These are phyloP conservation scores for Carterocephalus palaemon DNA, from an alignment of 2,888 invertebrate species.

Conservation along the genomic window DNA sequence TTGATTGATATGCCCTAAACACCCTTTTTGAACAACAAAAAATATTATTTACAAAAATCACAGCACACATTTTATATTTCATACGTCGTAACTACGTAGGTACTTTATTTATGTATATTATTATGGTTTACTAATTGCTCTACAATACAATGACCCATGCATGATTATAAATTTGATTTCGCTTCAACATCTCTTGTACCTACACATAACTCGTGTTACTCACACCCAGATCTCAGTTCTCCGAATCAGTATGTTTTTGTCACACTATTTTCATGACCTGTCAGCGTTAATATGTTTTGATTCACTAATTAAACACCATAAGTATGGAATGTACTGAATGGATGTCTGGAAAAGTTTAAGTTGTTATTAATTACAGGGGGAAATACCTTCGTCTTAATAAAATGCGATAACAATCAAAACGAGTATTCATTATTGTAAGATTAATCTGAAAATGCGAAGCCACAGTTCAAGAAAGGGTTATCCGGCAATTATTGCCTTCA, in stretches of 20 bases:
- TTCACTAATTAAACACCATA: too few relatives aligned
- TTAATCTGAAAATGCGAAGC: slow-evolving; percentile 24
- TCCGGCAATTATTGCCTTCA: background rate
- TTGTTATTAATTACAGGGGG: too few relatives aligned
- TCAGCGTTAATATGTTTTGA: slow-evolving; percentile 2
- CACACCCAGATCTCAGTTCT: slow-evolving; percentile 17
- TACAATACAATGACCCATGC: too few relatives aligned
- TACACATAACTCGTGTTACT: slow-evolving; percentile 5
- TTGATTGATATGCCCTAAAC: too few relatives aligned
- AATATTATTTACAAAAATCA: too few relatives aligned
- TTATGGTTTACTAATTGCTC: too few relatives aligned
- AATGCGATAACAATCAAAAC: slow-evolving; percentile 8
- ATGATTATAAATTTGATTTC: background rate
- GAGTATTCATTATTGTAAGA: slow-evolving; percentile 5
- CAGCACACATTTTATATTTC: too few relatives aligned
- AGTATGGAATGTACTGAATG: too few relatives aligned
- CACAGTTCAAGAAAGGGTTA: slow-evolving; percentile 31
- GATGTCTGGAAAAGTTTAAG: too few relatives aligned
- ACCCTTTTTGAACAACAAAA: too few relatives aligned
- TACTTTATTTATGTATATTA: too few relatives aligned
- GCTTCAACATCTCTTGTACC: background rate
- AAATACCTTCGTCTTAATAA: background rate
- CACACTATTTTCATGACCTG: background rate
- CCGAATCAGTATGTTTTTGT: slow-evolving; percentile 3
- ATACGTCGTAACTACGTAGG: too few relatives aligned